Base-by-base conservation (phyloP, 2,888 invertebrate species). In the Machimus atricapillus region DNA sequence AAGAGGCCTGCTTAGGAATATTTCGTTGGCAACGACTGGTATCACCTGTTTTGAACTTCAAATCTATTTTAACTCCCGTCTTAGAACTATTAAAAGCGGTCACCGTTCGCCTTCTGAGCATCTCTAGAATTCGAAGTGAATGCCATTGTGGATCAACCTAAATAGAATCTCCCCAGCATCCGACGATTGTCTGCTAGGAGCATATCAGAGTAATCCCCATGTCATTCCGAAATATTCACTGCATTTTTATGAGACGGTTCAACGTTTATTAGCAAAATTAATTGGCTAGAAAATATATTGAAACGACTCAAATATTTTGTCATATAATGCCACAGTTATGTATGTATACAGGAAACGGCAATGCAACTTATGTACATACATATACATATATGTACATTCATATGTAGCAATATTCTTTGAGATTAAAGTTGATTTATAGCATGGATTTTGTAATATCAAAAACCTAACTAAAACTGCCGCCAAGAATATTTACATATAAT, bases 21-120 rank as follows among this genome's bases (percentile, higher is more conserved):
- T n/a, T 34, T 73, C 43, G 37, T 73, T 73, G 85, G 85, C 85
- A 73, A 27, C 9, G 34, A 73, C 16, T 19, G 43, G 16, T 73
- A 73, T 37, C 85, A 85, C 73, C 73, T 82, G 82, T 82, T 82
- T 82, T 82, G 82, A 82, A 82, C 56, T 82, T 82, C 58, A 82
- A 82, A 82, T 58, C 58, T 82, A 58, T 58, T 81, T 82, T 82
- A 82, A 58, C 19, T n/a, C 56, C 46, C 58, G 58, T 81, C 56
- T 56, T 81, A 56, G n/a, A 40, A 46, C 78, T 78, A 78, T 78
- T 78, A 40, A 78, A 78, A 78, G 78, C 46, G 19, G 43, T 14
- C n/a, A 43, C 40, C 43, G 40, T 34, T 40, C 77, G 37, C 43
- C 9, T 19, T 78, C 43, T 78, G 78, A 78, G 43, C 46, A 78